Conservation (phyloP, 1,140 invertebrate genomes). For the Macrotrachela quadricornifera region DNA sequence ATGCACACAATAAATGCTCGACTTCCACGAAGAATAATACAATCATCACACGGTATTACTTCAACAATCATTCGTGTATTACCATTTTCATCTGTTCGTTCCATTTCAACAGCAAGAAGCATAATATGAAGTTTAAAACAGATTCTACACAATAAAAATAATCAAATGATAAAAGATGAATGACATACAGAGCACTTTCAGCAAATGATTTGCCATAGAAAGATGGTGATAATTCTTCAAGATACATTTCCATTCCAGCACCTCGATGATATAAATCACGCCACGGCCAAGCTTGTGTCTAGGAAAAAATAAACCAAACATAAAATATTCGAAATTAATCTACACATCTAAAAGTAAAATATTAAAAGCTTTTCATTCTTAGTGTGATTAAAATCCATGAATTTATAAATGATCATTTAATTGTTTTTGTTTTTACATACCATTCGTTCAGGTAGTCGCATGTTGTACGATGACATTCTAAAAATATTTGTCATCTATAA, state of each 20-base stretch:
- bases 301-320: too few species aligned
- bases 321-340: too few species aligned
- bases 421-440: constrained; percentile 41
- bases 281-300: constrained; percentile 40
- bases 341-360: constrained; percentile 20
- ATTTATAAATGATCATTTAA: too few species aligned
- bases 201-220: constrained; percentile 99
- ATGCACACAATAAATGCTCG: constrained; percentile 83
- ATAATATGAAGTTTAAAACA: constrained; percentile 41
- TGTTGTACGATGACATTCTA: constrained; percentile 19
- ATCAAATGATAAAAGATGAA: too few species aligned
- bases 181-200: constrained; percentile 96
- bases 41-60: constrained; percentile 43
- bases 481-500: too few species aligned
- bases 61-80: too few species aligned
- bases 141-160: too few species aligned
- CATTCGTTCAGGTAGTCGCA: constrained; percentile 42
- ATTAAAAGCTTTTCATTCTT: too few species aligned
- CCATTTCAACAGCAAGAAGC: too few species aligned
- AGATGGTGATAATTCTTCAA: constrained; percentile 91
- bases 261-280: constrained; percentile 99
- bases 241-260: constrained; percentile 99
- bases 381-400: too few species aligned
- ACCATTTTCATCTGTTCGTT: too few species aligned
- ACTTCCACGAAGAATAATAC: constrained; percentile 34